Conservation (phyloP, 2,797 vertebrate species). For the Chelon auratus region DNA sequence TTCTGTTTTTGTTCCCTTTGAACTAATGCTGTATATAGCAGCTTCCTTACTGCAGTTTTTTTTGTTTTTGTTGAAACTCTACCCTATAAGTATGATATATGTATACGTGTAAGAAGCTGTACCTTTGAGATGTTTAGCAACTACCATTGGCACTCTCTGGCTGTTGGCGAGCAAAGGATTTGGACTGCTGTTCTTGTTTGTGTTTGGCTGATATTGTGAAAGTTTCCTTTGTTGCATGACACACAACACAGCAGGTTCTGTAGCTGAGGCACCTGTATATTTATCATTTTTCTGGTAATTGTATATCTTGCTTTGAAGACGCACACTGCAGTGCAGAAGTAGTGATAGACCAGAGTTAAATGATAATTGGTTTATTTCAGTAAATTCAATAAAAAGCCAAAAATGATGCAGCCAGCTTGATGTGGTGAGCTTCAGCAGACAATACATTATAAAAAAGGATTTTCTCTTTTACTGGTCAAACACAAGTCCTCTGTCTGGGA, state of each 20-base stretch:
- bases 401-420: no score
- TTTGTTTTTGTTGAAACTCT: no score
- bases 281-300: no score
- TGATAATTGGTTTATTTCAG: no score
- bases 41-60: no score
- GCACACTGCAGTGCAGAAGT: no score
- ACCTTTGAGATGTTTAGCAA: constrained; percentile 1
- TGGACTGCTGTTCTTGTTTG: constrained; percentile 14
- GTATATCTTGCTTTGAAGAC: no score
- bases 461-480: constrained; percentile 4
- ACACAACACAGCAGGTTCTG: background rate
- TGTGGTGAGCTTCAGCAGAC: no score
- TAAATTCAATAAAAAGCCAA: no score
- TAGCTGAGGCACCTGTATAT: constrained; percentile 4
- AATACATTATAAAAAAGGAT: background rate
- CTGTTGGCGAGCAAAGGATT: constrained; percentile 6
- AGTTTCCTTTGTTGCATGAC: constrained; percentile 27
- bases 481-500: background rate
- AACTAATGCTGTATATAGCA: constrained; percentile 4
- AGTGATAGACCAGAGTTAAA: no score
- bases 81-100: background rate
- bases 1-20: background rate
- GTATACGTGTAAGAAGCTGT: background rate
- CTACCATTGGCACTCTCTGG: background rate
- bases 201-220: constrained; percentile 27